These are phyloP conservation scores for Amphiura filiformis DNA, from an alignment of 35 echinoderm and acorn worm genomes.

Conservation along the genomic window DNA sequence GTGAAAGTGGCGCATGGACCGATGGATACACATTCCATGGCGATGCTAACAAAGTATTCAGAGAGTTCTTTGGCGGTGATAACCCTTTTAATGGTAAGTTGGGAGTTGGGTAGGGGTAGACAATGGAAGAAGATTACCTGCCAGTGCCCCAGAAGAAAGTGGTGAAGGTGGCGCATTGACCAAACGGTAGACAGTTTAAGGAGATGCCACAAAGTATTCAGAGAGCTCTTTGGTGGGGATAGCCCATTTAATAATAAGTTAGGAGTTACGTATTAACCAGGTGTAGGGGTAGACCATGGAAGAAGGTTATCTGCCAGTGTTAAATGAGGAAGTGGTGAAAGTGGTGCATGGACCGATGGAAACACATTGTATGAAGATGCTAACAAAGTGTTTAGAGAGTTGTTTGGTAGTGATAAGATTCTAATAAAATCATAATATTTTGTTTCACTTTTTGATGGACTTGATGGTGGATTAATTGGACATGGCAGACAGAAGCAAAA, in stretches of 20 bases:
- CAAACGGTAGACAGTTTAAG: slow-evolving; percentile 90
- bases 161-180: slow-evolving; percentile 76
- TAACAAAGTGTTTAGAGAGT: slow-evolving; percentile 92
- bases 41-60: slow-evolving; percentile 94
- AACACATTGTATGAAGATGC: slow-evolving; percentile 97
- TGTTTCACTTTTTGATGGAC: no score
- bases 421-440: no score
- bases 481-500: no score
- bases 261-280: no score
- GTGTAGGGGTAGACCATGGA: no score
- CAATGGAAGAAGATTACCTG: no score
- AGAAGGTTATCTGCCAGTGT: no score
- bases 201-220: slow-evolving; percentile 96
- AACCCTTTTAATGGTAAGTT: slow-evolving; percentile 98
- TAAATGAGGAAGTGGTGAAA: slow-evolving; percentile 62
- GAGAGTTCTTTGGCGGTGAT: slow-evolving; percentile 98
- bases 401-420: slow-evolving; percentile 99
- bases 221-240: slow-evolving; percentile 97
- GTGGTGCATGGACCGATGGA: slow-evolving; percentile 77
- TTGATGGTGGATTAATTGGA: no score
- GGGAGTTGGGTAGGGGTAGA: no score
- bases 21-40: slow-evolving; percentile 97
- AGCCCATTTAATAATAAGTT: slow-evolving; percentile 92
- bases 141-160: no score
- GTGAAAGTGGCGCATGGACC: slow-evolving; percentile 73